Evolutionary conservation across 1,140 invertebrate species (phyloP).

Genomic region (Tribolium madens): DNA sequence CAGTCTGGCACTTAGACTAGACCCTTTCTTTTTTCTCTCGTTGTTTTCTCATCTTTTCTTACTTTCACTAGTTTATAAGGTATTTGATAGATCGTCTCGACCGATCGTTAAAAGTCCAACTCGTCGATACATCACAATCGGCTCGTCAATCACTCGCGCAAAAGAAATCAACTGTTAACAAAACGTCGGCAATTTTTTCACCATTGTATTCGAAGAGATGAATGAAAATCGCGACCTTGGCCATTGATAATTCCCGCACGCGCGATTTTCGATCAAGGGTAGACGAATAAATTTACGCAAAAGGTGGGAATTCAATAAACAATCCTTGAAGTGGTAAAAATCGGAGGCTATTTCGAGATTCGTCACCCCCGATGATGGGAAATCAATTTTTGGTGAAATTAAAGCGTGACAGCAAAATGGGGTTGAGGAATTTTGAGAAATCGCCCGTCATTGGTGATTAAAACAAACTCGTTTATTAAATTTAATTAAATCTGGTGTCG

Average conservation of each 20-base stretch:
- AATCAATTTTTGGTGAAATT: neutral
- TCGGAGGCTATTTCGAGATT: neutral
- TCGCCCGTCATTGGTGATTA: neutral
- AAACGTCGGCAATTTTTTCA: constrained; percentile 1
- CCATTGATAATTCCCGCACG: constrained; percentile 3
- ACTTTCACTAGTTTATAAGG: constrained; percentile 3
- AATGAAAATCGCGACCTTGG: constrained; percentile 13
- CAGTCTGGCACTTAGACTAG: constrained; percentile 43
- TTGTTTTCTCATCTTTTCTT: neutral
- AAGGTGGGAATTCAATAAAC: constrained; percentile 22
- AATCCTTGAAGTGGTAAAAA: constrained; percentile 12
- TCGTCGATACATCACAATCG: constrained; percentile 13
- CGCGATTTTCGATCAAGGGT: neutral
- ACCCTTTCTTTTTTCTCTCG: neutral
- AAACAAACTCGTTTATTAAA: constrained; percentile 14
- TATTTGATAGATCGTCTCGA: neutral
- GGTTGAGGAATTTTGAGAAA: neutral
- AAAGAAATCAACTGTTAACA: neutral
- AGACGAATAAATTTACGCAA: constrained; percentile 35
- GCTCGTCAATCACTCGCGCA: constrained; percentile 1
- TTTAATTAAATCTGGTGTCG: neutral
- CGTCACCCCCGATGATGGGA: neutral
- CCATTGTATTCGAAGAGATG: constrained; percentile 25
- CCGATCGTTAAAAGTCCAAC: neutral
- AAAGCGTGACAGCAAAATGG: neutral